These are phyloP conservation scores for Drosophila ananassae DNA, from an alignment of 1,140 invertebrate genomes.

Conservation along the genomic window DNA sequence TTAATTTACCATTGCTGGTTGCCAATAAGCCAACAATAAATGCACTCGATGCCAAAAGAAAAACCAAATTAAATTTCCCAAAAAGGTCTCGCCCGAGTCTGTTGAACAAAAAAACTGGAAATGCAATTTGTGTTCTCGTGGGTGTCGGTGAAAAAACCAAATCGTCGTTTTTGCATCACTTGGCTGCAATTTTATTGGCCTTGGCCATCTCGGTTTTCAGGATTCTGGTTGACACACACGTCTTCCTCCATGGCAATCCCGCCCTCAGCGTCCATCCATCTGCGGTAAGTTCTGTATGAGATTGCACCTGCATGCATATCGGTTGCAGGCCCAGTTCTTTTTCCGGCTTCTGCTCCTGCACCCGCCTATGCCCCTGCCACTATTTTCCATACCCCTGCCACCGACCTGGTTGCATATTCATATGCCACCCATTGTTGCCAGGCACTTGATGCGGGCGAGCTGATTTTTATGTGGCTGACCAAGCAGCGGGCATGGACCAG, in stretches of 20 bases:
- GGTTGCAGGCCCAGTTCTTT: conserved; percentile 40
- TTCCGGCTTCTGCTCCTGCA: conserved; percentile 17
- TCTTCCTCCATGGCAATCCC: conserved; percentile 9
- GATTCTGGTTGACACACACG: conserved; percentile 46
- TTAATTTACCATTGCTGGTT: conserved; percentile 60
- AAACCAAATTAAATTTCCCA: conserved; percentile 68
- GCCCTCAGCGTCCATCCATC: not conserved
- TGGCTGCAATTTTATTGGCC: conserved; percentile 72
- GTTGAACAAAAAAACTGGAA: conserved; percentile 64
- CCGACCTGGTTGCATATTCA: conserved; percentile 63
- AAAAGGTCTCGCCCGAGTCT: conserved; percentile 6
- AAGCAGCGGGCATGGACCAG: conserved; percentile 40
- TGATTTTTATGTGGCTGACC: conserved; percentile 75
- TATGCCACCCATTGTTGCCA: conserved; percentile 52
- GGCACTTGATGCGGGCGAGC: conserved; percentile 63
- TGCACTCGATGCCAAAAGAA: conserved; percentile 45
- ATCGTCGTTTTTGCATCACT: conserved; percentile 53
- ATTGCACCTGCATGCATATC: conserved; percentile 75
- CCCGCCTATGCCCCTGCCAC: too few species aligned
- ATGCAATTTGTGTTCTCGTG: conserved; percentile 65
- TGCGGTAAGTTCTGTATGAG: conserved; percentile 62
- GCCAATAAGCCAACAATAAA: conserved; percentile 74
- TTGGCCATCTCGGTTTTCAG: conserved; percentile 48
- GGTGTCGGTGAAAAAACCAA: conserved; percentile 37
- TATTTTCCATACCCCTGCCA: too few species aligned